Percentiles rank a stretch among this genome's conserved stretches.
phyloP scores from a whole-genome alignment of 2,797 vertebrate genomes.

The Vespertilio murinus region DNA sequence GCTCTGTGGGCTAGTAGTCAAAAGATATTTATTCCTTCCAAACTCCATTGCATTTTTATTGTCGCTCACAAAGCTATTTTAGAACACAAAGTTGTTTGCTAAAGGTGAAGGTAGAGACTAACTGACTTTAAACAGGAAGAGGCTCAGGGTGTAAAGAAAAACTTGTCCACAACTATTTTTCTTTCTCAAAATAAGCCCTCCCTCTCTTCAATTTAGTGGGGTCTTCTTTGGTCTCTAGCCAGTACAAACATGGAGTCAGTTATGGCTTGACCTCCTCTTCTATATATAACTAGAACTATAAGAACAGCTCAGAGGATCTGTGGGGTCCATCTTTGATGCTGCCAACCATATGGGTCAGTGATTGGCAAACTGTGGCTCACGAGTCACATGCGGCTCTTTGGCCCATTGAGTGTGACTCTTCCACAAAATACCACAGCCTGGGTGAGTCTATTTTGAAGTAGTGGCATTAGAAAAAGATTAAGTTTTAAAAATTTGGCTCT shows the following conservation, averaged over 20 bases:
- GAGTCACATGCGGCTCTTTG: no score
- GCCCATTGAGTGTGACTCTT: no score
- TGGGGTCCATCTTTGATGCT: neutral
- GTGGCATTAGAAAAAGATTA: no score
- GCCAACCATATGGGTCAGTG: neutral
- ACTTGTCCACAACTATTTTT: neutral
- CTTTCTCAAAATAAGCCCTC: neutral
- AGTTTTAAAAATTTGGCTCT: no score
- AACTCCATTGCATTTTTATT: neutral
- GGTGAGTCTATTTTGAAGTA: no score
- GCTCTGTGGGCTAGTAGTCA: neutral
- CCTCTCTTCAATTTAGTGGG: neutral
- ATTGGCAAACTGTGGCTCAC: no score
- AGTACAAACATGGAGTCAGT: constrained; percentile 4
- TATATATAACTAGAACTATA: neutral
- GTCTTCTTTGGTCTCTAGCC: neutral
- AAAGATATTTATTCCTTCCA: neutral
- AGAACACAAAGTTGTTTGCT: constrained; percentile 4
- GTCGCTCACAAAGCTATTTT: neutral
- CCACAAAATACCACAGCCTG: no score
- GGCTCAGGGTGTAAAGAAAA: neutral
- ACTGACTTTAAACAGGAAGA: neutral
- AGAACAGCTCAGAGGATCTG: neutral
- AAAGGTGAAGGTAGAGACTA: neutral
- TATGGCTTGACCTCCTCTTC: neutral